Base-by-base conservation (phyloP, 1,140 invertebrate species). In the Ceratina calcarata region DNA sequence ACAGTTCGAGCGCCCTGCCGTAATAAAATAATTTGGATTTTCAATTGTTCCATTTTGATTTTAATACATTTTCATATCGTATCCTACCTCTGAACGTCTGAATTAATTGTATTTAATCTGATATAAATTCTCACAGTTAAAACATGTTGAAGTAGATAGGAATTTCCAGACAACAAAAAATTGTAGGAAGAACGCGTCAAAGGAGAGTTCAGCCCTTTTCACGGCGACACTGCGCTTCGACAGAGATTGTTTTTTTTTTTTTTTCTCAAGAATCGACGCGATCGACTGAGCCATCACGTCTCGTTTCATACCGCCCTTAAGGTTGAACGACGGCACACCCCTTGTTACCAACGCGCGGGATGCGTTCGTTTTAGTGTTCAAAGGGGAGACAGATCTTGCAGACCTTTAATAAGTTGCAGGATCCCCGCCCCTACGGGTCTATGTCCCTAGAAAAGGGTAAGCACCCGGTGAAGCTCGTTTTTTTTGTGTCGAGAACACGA, bases 281-380 rank as follows among this genome's bases (percentile, higher is more conserved):
- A 67, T 51, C 68, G 68, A 84, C 64, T 65, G 78, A 73, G 51
- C 24, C 55, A 77, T 85, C 84, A 69, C 73, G 77, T 66, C 82
- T 65, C 73, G 82, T 76, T 85, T 84, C 83, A 85, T 78, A 32
- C 49, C 58, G 27, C 61, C 72, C 24, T 68, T 60, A 75, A 85
- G 82, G 83, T 78, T 85, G 82, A 76, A 62, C 62, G 61, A 45
- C 82, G 73, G 61, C 60, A 78, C 73, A 81, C 24, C 64, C 67
- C 78, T 76, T 78, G 78, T 80, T 79, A 80, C 81, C 60, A 20
- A 75, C 71, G 76, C 71, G 61, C 61, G 61, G 65, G 64, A 49
- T 84, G 78, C 82, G 64, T 80, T 85, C 83, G 67, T 84, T 72
- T 69, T 61, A 81, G 58, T 74, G 64, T 49, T 80, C 82, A 84